Conservation (phyloP, 2,797 vertebrate species). For the Tachyglossus aculeatus region DNA sequence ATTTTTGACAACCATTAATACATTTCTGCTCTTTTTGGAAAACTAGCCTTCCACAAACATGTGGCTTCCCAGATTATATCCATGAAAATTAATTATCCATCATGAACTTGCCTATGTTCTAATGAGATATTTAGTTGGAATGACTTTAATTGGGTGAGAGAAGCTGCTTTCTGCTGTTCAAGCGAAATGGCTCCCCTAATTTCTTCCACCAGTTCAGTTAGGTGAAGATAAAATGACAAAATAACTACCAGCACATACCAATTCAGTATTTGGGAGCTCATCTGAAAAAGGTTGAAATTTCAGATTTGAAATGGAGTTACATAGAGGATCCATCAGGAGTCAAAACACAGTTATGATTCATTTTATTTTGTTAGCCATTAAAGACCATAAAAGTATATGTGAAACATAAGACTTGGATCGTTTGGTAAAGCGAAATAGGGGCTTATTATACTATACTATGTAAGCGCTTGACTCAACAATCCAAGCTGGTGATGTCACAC, state of each 20-base stretch:
- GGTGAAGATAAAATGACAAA: slow-evolving; percentile 64
- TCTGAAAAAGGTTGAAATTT: slow-evolving; percentile 17
- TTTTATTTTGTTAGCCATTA: slow-evolving; percentile 35
- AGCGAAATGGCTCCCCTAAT: slow-evolving; percentile 57
- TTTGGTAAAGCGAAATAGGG: background rate
- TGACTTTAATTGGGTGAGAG: slow-evolving; percentile 67
- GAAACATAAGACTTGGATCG: background rate
- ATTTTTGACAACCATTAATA: slow-evolving; percentile 57
- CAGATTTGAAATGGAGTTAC: slow-evolving; percentile 29
- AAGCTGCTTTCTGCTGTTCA: slow-evolving; percentile 45
- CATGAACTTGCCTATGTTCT: slow-evolving; percentile 47
- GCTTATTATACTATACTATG: no score
- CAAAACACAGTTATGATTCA: slow-evolving; percentile 27
- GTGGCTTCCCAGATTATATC: slow-evolving; percentile 64
- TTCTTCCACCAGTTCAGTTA: slow-evolving; percentile 72
- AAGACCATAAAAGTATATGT: no score
- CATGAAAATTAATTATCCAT: slow-evolving; percentile 72
- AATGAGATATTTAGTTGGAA: slow-evolving; percentile 68
- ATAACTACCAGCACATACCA: slow-evolving; percentile 67
- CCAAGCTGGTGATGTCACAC: no score
- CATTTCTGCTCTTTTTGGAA: slow-evolving; percentile 49
- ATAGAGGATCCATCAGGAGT: slow-evolving; percentile 31
- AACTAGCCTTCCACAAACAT: slow-evolving; percentile 46
- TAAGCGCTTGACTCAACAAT: no score
- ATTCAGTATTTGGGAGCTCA: slow-evolving; percentile 60